Base-by-base conservation (phyloP, 2,797 vertebrate genomes). In the Epinephelus malabaricus region DNA sequence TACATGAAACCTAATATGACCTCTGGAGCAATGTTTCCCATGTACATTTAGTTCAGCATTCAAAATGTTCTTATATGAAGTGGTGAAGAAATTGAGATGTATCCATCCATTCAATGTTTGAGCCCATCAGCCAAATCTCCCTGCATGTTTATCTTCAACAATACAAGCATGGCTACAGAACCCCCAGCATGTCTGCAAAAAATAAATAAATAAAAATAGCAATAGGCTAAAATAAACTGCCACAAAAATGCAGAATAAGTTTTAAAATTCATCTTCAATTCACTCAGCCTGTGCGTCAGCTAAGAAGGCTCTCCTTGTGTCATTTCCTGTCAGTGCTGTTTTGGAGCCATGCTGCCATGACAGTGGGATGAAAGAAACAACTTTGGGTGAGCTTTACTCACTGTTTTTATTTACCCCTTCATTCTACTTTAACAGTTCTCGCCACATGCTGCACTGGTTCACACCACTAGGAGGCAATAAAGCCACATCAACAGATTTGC, bases 381-480 rank as follows among this genome's bases (percentile, higher is more conserved):
- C 7, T 34, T 5, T 17, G 15, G 46, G 46, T 6, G 6, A 65
- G 13, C 34, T 69, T 46, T 18, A 23, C 34, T 1, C 34, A 34
- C 14, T 2, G 49, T 38, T 66, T 38, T 18, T 27, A 62, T 30
- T 17, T 23, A 21, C 46, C 23, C 34, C 8, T 18, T 25, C 21
- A 45, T 18, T 71, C 13, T 66, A 49, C 27, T 47, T 8, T 2
- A 46, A 19, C 30, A 50, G 47, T 50, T 55, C 6, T 69, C 2
- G 40, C 0, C n/a, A 65, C 14, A 3, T 82, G 69, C 51, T 27
- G 69, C 53, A 27, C 76, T 6, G 1, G 47, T n/a, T 86, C 27
- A 5, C 5, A 73, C 90, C 94, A 93, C 86, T 53, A 82, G 77
- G 86, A 66, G 94, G 92, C 89, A 92, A 53, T 85, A 85, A 51